Evolutionary conservation across 2,113 vertebrate species (phyloP).

Genomic region (Pseudolaguvia tuberculata): DNA sequence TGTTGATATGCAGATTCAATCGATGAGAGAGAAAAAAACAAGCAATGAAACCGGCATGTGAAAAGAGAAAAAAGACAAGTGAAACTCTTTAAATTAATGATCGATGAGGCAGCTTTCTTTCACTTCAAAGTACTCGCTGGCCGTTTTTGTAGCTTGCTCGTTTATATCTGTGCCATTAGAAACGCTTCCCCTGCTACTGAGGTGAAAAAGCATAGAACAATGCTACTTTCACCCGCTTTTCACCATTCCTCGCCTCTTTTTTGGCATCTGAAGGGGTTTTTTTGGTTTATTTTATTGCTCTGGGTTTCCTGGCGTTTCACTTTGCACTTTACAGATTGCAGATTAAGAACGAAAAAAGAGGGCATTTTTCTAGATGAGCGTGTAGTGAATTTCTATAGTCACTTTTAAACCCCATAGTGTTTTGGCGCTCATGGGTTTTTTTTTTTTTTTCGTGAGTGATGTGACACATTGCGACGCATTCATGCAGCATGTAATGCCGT

Average conservation of each 20-base stretch:
- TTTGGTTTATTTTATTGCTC: constrained; percentile 51
- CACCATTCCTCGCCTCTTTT: constrained; percentile 59
- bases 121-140: constrained; percentile 67
- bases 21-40: constrained; percentile 40
- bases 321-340: constrained; percentile 35
- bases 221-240: constrained; percentile 73
- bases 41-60: constrained; percentile 30
- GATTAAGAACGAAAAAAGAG: constrained; percentile 46
- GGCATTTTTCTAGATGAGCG: constrained; percentile 63
- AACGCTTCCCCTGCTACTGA: constrained; percentile 73
- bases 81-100: constrained; percentile 71
- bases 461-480: constrained; percentile 78
- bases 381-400: constrained; percentile 76
- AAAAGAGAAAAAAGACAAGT: constrained; percentile 41
- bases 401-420: constrained; percentile 65
- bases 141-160: constrained; percentile 49
- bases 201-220: constrained; percentile 76
- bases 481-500: constrained; percentile 78
- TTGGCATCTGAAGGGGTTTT: constrained; percentile 68
- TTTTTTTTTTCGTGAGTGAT: constrained; percentile 76
- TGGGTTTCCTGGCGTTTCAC: constrained; percentile 9
- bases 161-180: constrained; percentile 53
- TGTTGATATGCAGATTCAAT: neutral
- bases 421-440: constrained; percentile 72
- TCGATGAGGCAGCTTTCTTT: constrained; percentile 78